A percentile compares a stretch with the other conserved stretches of the same genome.
phyloP scores from a whole-genome alignment of 2,797 vertebrate species.

The Cygnus olor region DNA sequence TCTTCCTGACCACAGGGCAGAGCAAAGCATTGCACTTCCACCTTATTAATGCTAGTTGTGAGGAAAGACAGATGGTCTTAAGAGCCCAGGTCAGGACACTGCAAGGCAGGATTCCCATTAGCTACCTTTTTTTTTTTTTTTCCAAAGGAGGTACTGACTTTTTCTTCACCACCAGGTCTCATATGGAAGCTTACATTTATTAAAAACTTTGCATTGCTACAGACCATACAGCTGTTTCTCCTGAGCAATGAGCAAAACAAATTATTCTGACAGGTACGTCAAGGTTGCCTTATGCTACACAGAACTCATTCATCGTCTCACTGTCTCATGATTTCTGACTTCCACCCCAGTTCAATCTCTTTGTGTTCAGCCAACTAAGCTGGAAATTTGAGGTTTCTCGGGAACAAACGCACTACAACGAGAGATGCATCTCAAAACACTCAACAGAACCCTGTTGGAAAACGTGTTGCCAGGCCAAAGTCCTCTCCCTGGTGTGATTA shows the following conservation, averaged over 20 bases:
- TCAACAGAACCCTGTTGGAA: not conserved
- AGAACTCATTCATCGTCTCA: not conserved
- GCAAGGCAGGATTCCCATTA: not conserved
- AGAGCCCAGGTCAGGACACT: not conserved
- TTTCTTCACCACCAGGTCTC: not conserved
- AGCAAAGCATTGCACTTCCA: not conserved
- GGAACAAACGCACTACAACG: not conserved
- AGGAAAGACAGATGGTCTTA: not conserved
- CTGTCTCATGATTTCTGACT: not conserved
- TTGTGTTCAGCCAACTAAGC: not conserved
- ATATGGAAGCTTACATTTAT: not conserved
- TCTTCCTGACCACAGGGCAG: not conserved
- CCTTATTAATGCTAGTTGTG: not conserved
- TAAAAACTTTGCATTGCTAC: not conserved
- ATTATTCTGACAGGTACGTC: not conserved
- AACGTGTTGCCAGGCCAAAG: not conserved
- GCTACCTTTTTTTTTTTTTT: not conserved
- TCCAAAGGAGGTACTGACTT: not conserved
- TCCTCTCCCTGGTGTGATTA: not conserved
- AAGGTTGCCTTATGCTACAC: not conserved
- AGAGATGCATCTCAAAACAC: not conserved
- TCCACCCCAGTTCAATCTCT: not conserved
- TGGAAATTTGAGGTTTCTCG: not conserved
- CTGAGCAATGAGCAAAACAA: not conserved
- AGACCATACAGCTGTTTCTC: not conserved